Base-by-base conservation (phyloP, 1,140 invertebrate genomes). In the Campoletis sonorensis region DNA sequence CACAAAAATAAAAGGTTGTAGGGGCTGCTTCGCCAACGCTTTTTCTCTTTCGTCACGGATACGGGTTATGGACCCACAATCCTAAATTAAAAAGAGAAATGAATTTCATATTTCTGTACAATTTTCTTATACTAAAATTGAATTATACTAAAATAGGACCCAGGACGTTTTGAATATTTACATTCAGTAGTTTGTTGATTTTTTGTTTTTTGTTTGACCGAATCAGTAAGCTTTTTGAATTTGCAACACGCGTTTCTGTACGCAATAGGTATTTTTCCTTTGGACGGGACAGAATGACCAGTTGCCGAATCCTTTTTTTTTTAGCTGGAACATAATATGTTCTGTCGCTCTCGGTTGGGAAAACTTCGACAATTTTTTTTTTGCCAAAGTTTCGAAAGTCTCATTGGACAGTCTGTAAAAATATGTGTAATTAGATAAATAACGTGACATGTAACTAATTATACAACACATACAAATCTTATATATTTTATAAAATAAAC, bases 241-340 rank as follows among this genome's bases (percentile, higher is more conserved):
- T 10, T 61, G 58, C 2, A 54, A 54, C 18, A n/a, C 15, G 21
- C n/a, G 27, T 75, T 81, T 81, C 72, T 72, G 54, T 40, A 81
- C 23, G 23, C 37, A 61, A 51, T 45, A 1, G 30, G 15, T 40
- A 81, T 64, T 71, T 81, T 81, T 40, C 80, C 75, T 30, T 23
- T 37, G 13, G 80, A 30, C 13, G 80, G 23, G 16, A 68, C 30
- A n/a, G 80, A 81, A 40, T 54, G 64, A 37, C 77, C 77, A 45
- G 37, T 78, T 23, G 21, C 23, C 4, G 80, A 78, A 51, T 58
- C 13, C 30, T 71, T 51, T 71, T 81, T 81, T 73, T 78, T 78
- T 11, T 21, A 13, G 80, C 61, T 45, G 73, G 18, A 51, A 81
- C 23, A 37, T 81, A 81, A 61, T 78, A 81, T n/a, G 61, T 75